Evolutionary conservation across 2,888 invertebrate species (phyloP).

Genomic region (Cordylochernes scorpioides): DNA sequence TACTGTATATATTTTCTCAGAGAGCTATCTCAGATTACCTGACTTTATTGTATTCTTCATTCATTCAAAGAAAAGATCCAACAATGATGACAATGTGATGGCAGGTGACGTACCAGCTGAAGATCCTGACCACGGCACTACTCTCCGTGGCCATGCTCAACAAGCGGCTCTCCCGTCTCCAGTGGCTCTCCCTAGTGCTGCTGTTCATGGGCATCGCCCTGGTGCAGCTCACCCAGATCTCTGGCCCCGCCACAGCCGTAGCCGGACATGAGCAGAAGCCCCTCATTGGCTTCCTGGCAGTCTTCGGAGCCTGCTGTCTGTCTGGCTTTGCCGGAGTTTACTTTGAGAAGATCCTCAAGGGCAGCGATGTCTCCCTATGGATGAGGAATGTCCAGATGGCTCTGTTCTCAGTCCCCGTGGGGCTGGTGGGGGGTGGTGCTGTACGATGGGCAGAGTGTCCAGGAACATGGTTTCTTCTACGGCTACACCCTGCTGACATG

Average conservation of each 20-base stretch:
- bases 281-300: constrained; percentile 17
- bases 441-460: constrained; percentile 32
- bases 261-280: constrained; percentile 10
- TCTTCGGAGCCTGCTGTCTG: constrained; percentile 22
- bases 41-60: too few species aligned
- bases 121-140: constrained; percentile 83
- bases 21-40: too few species aligned
- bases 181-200: constrained; percentile 61
- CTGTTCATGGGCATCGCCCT: constrained; percentile 34
- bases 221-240: constrained; percentile 14
- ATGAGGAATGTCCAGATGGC: constrained; percentile 92
- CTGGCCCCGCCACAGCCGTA: constrained; percentile 8
- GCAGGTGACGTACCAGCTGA: constrained; percentile 84
- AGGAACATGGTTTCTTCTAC: constrained; percentile 39
- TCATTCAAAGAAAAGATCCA: too few species aligned
- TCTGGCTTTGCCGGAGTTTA: constrained; percentile 29
- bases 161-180: constrained; percentile 40
- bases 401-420: constrained; percentile 66
- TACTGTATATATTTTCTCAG: too few species aligned
- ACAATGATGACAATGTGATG: too few species aligned
- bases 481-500: constrained; percentile 35
- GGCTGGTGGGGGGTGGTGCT: constrained; percentile 45
- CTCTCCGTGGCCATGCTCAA: constrained; percentile 71
- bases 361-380: constrained; percentile 50
- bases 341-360: constrained; percentile 31